phyloP scores from a whole-genome alignment of 2,888 invertebrate species.

The Tetrapedia diversipes region DNA sequence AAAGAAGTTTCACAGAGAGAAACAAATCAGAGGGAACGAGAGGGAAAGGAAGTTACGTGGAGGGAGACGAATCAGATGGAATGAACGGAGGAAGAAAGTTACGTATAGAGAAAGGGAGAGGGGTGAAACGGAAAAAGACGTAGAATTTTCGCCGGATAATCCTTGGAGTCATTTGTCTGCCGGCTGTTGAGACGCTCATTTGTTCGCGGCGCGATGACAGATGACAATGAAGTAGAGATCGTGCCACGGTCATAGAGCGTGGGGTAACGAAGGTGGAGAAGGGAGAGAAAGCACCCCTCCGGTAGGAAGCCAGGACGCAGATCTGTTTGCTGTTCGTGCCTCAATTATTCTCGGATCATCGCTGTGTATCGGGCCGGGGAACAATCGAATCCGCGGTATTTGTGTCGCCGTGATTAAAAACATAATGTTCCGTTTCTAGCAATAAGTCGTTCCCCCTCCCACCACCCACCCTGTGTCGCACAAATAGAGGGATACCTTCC shows the following conservation, averaged over 20 bases:
- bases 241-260: slow-evolving; percentile 65
- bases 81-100: slow-evolving; percentile 14
- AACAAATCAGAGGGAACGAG: too few species aligned
- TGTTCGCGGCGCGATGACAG: slow-evolving; percentile 80
- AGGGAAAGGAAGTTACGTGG: too few species aligned
- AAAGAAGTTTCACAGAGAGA: too few species aligned
- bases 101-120: not conserved
- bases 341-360: slow-evolving; percentile 83
- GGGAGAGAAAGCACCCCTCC: slow-evolving; percentile 38
- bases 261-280: slow-evolving; percentile 29
- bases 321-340: slow-evolving; percentile 81
- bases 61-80: slow-evolving; percentile 6
- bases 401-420: slow-evolving; percentile 67
- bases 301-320: slow-evolving; percentile 60
- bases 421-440: slow-evolving; percentile 55
- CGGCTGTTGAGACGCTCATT: slow-evolving; percentile 80
- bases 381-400: slow-evolving; percentile 72
- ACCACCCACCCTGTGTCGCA: too few species aligned
- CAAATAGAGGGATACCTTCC: too few species aligned
- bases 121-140: slow-evolving; percentile 32
- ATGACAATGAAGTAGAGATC: slow-evolving; percentile 81
- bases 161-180: slow-evolving; percentile 79
- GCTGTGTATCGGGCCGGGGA: slow-evolving; percentile 75
- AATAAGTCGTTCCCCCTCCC: slow-evolving; percentile 17
- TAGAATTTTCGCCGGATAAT: slow-evolving; percentile 77